Base-by-base conservation (phyloP, 2,888 invertebrate species). In the Synergus gifuensis region DNA sequence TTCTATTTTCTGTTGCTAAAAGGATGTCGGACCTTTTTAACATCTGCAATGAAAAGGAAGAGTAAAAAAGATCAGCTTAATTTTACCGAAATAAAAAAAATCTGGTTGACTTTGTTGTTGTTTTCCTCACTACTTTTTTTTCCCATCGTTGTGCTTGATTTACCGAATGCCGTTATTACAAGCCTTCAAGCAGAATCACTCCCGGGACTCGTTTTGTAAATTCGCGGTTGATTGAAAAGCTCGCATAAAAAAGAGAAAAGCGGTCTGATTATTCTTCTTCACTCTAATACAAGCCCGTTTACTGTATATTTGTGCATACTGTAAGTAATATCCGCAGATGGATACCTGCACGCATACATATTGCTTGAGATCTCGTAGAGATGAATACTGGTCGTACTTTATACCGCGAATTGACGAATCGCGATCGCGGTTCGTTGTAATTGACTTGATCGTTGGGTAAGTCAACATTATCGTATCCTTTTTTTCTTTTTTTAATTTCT, bases 171-270 rank as follows among this genome's bases (percentile, higher is more conserved):
- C 85, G 83, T 88, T 86, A 89, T 88, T 88, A 88, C 86, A 83
- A 76, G 82, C 76, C 76, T 79, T 76, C 79, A 76, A 77, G 79
- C 82, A 76, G 12, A 77, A 82, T 78, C 80, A 67, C 62, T 77
- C 78, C 44, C 79, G 73, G 79, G 86, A 86, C 87, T 88, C 85
- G 88, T 90, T 88, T 88, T 85, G 88, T 86, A 89, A 89, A 90
- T 90, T 89, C 83, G 86, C 86, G 84, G 88, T 84, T 89, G 88
- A 90, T 89, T 90, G 88, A 90, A 90, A 90, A 88, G 87, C 84
- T 84, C 76, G 78, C 58, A 62, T 76, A 83, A 82, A 82, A 85
- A 81, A 81, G 78, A 82, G 36, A 78, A 67, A 76, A 81, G 77
- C 54, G 46, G 11, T 46, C 46, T 46, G 46, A 46, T 46, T 46